A percentile compares a stretch with the other conserved stretches of the same genome.
Evolutionary conservation across 2,888 invertebrate genomes (phyloP).

Genomic region (Blastobasis adustella): DNA sequence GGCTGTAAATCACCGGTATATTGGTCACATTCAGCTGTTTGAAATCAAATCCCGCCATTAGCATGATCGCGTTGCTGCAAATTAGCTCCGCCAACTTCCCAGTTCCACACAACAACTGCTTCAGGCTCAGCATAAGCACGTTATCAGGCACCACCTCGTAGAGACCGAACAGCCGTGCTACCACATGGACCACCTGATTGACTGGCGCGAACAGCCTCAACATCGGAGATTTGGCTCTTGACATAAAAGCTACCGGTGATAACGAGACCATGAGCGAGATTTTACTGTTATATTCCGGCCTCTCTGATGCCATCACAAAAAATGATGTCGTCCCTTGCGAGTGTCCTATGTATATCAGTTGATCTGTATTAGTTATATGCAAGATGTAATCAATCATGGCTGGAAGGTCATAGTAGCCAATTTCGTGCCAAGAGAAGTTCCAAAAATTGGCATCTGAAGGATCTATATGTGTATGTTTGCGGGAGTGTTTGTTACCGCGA

Average conservation of each 20-base stretch:
- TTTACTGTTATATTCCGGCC: constrained; percentile 72
- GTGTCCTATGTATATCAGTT: constrained; percentile 80
- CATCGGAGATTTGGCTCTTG: constrained; percentile 45
- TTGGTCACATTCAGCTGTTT: background rate
- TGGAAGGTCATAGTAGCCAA: constrained; percentile 85
- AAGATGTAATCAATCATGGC: constrained; percentile 84
- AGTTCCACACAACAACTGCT: background rate
- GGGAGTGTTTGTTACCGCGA: constrained; percentile 82
- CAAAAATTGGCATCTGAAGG: constrained; percentile 65
- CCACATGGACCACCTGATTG: constrained; percentile 26
- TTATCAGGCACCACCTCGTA: constrained; percentile 78
- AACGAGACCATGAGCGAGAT: constrained; percentile 69
- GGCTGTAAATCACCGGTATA: constrained; percentile 31
- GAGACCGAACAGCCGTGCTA: constrained; percentile 54
- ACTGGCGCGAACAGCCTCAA: constrained; percentile 40
- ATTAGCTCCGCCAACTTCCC: background rate
- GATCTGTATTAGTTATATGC: constrained; percentile 53
- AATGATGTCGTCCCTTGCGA: constrained; percentile 79
- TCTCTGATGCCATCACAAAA: constrained; percentile 71
- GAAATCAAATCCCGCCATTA: background rate
- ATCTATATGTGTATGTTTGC: constrained; percentile 56
- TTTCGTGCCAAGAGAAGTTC: constrained; percentile 88
- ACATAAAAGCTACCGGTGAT: constrained; percentile 74
- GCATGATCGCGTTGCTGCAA: background rate
- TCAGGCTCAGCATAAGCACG: background rate